These are phyloP conservation scores for Mormyrops attenuatus DNA, from an alignment of 2,797 vertebrate genomes.

Conservation along the genomic window DNA sequence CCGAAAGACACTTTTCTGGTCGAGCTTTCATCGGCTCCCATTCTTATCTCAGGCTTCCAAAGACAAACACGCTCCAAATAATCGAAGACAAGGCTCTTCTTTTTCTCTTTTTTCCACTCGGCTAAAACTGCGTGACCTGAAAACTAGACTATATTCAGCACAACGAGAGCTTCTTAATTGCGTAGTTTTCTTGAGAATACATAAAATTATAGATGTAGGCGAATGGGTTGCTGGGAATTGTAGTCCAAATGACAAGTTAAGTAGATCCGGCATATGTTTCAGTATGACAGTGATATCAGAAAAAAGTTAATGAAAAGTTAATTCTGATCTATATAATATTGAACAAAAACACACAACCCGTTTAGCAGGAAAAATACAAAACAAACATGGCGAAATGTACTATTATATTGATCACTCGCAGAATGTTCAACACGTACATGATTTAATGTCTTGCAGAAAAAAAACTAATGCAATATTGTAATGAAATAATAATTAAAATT, in stretches of 20 bases:
- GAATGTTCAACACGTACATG: constrained; percentile 6
- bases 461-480: background rate
- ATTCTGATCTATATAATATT: background rate
- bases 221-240: constrained; percentile 29
- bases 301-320: background rate
- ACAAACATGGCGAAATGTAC: background rate
- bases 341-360: background rate
- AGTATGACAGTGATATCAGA: background rate
- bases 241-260: constrained; percentile 18
- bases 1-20: constrained; percentile 78
- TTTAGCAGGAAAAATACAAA: background rate
- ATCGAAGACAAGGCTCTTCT: background rate
- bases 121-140: background rate
- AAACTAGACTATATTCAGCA: background rate
- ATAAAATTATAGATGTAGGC: background rate
- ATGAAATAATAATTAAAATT: background rate
- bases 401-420: background rate
- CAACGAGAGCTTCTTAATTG: background rate
- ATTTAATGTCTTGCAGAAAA: background rate
- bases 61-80: background rate
- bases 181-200: background rate
- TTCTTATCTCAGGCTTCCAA: constrained; percentile 34
- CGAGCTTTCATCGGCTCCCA: constrained; percentile 77
- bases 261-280: background rate
- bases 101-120: background rate